A percentile compares a stretch with the other conserved stretches of the same genome.
Evolutionary conservation across 92 coral and sea anemone species (phyloP).

Genomic region (Epizoanthus rinbou): DNA sequence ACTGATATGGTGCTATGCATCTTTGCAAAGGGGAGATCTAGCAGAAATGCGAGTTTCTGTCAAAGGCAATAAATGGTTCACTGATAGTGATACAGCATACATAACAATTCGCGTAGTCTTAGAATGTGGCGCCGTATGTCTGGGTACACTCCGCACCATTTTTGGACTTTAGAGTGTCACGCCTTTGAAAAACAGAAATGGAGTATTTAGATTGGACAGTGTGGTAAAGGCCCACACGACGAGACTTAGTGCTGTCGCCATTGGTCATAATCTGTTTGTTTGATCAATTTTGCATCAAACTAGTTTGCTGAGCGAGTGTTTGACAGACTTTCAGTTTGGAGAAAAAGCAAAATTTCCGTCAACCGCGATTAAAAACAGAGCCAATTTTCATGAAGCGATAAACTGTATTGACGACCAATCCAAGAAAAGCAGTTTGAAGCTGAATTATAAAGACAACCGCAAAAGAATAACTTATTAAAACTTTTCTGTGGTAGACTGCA

Average conservation of each 20-base stretch:
- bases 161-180: conserved; percentile 11
- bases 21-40: not conserved
- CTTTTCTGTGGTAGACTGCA: conserved; percentile 3
- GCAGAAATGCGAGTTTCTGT: no score
- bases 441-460: no score
- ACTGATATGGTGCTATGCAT: no score
- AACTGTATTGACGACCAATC: not conserved
- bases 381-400: not conserved
- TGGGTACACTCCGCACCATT: not conserved
- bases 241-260: not conserved
- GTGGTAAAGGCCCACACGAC: conserved; percentile 20
- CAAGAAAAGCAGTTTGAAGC: conserved; percentile 1
- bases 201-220: conserved; percentile 5
- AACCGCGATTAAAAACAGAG: not conserved
- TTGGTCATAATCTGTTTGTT: conserved; percentile 12
- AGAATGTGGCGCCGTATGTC: not conserved
- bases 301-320: not conserved
- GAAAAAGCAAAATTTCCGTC: not conserved
- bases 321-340: not conserved
- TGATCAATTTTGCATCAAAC: not conserved
- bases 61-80: no score
- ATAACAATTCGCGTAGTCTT: no score
- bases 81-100: no score
- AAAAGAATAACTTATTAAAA: not conserved
- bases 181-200: conserved; percentile 45